Base-by-base conservation (phyloP, 2,888 invertebrate species). In the Drosophila multiciliata region DNA sequence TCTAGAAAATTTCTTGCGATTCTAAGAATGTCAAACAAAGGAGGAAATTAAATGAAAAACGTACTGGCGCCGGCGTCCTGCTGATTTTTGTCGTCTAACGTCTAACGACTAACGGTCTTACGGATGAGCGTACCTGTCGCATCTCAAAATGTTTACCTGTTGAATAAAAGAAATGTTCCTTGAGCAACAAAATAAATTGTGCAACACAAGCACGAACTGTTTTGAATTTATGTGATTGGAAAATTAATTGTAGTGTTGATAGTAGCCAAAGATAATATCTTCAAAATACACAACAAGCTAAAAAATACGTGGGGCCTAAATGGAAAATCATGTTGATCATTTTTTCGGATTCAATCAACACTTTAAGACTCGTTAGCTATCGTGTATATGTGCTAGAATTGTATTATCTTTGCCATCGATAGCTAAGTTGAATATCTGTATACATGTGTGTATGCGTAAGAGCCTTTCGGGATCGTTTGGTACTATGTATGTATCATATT, bases 21-120 rank as follows among this genome's bases (percentile, higher is more conserved):
- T 86, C 88, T 42, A 26, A 36, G 86, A 87, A 87, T 75, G 71
- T 73, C 63, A 79, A 59, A 58, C 38, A 72, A 57, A 59, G 69
- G 6, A 71, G 50, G 78, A 81, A 82, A 73, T 71, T 70, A 66
- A 74, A 67, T 71, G 66, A 66, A 67, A 69, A 76, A 57, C 72
- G 71, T 62, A 66, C 76, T 78, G 90, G 90, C 91, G 91, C 91
- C 91, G 82, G 80, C 82, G 63, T 81, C 90, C 87, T 83, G 86
- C 55, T 61, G 90, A 70, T 73, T 75, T 58, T 64, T 66, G 64
- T 69, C 23, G 55, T 54, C 61, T 35, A 78, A 58, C 66, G 45
- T 59, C 73, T 55, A 58, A 55, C 55, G 49, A 57, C 71, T 55
- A 57, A 60, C 59, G 54, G 67, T 33, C 71, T 75, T 55, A 36